Evolutionary conservation across 2,888 invertebrate species (phyloP), one percentile per base, ranked within the genome.

Genomic region (Thereva unica): DNA sequence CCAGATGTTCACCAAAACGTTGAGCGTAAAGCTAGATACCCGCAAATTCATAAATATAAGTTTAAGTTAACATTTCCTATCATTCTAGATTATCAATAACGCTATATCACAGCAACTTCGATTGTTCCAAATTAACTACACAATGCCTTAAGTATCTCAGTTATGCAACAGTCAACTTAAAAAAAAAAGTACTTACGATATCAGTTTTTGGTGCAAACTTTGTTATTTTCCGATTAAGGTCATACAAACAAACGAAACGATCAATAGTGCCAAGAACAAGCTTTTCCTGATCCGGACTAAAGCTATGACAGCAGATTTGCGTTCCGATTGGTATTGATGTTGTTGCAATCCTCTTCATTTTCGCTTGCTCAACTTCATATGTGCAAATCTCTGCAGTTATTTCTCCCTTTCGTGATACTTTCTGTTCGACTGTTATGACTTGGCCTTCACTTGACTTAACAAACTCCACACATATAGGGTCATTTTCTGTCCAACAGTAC

Each of bases 401-500:
- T 74, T 88, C 88, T 0, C 86, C 85, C 77, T 88, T 87, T 66
- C 87, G 83, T 0, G 89, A 88, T 10, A 90, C 87, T 74, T 90
- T 89, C 79, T 95, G 94, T 77, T 95, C 95, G 50, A 95, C 83
- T 70, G 90, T 88, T 79, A 92, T 86, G 72, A 91, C 84, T 72
- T 88, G 83, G 77, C 89, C 88, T 66, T 89, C 86, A 71, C 87
- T 85, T 64, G 86, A 84, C 70, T 86, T 84, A 73, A 94, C 89
- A 74, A 95, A 88, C 72, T 88, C 86, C 40, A 93, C 90, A 76
- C 87, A 86, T n/a, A 95, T 79, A 0, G 94, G 93, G 81, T 95
- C 95, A 78, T 90, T 91, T 78, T 95, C 94, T 42, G 95, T 89
- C 80, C 92, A 89, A 74, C 91, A 90, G 75, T 90, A 93, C 56